Conservation (phyloP, 2,888 invertebrate species). For the Glomeris marginata region DNA sequence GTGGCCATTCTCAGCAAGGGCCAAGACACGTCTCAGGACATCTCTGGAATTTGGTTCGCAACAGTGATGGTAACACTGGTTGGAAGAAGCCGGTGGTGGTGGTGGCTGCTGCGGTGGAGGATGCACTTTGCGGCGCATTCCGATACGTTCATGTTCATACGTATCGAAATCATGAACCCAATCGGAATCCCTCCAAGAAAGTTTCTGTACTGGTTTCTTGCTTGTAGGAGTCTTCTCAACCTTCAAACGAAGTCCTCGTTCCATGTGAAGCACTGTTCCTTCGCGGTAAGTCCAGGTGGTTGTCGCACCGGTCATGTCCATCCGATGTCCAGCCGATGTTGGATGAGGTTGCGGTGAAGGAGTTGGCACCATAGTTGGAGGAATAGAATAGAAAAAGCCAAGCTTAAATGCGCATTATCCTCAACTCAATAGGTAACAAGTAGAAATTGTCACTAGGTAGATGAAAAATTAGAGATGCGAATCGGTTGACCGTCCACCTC, state of each 20-base stretch:
- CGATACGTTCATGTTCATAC: slow-evolving; percentile 12
- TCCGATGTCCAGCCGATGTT: background rate
- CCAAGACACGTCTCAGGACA: slow-evolving; percentile 39
- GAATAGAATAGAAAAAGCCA: no score
- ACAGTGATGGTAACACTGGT: slow-evolving; percentile 19
- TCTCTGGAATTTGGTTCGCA: slow-evolving; percentile 15
- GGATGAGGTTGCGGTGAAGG: slow-evolving; percentile 1
- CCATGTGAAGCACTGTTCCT: slow-evolving; percentile 12
- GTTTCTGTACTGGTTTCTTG: slow-evolving; percentile 18
- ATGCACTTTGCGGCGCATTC: slow-evolving; percentile 4
- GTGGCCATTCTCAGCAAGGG: slow-evolving; percentile 72
- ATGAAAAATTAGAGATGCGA: no score
- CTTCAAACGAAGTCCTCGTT: slow-evolving; percentile 15
- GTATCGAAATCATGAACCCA: slow-evolving; percentile 20
- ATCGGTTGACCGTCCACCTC: no score
- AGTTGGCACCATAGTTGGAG: background rate
- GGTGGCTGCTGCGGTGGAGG: background rate
- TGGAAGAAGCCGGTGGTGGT: background rate
- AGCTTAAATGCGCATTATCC: no score
- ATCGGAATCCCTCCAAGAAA: slow-evolving; percentile 22
- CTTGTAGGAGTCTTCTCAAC: slow-evolving; percentile 7
- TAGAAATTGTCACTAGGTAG: no score
- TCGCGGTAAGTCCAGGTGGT: slow-evolving; percentile 14
- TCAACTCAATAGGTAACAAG: no score
- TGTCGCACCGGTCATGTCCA: slow-evolving; percentile 7